phyloP scores from a whole-genome alignment of 1,140 invertebrate genomes.

The Yoshiicerus persimilis region DNA sequence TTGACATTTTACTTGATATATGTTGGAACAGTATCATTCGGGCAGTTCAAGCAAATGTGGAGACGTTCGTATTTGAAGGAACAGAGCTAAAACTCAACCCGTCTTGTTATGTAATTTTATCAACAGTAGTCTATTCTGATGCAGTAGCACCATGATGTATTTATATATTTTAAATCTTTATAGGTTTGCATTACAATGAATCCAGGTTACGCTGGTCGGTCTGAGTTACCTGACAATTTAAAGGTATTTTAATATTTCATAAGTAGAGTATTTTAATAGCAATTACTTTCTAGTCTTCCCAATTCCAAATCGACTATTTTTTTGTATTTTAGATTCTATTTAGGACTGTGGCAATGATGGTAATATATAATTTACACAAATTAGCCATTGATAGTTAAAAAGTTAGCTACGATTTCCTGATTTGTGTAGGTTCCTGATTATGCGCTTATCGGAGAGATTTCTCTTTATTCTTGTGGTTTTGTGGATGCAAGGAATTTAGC shows the following conservation, averaged over 20 bases:
- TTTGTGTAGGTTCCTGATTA: constrained; percentile 96
- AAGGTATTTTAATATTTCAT: constrained; percentile 59
- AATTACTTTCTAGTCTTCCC: constrained; percentile 52
- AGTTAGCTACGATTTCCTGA: neutral
- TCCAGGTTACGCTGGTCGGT: constrained; percentile 80
- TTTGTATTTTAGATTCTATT: constrained; percentile 89
- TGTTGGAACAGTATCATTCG: constrained; percentile 65
- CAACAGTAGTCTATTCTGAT: no score
- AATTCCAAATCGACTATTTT: constrained; percentile 79
- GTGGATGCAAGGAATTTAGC: constrained; percentile 74
- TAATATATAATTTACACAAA: neutral
- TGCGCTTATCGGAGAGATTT: constrained; percentile 87
- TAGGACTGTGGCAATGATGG: constrained; percentile 93
- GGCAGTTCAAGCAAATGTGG: constrained; percentile 67
- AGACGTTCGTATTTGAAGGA: constrained; percentile 77
- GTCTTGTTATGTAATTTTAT: constrained; percentile 68
- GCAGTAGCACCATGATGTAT: no score
- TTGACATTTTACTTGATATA: no score
- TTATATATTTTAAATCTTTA: constrained; percentile 50
- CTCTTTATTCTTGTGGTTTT: constrained; percentile 86
- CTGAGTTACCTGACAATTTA: constrained; percentile 84
- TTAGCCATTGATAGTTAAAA: no score
- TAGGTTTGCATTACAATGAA: constrained; percentile 95
- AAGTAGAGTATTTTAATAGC: no score
- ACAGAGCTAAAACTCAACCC: constrained; percentile 69